Conservation (phyloP, 2,888 invertebrate genomes). For the Tachina fera region DNA sequence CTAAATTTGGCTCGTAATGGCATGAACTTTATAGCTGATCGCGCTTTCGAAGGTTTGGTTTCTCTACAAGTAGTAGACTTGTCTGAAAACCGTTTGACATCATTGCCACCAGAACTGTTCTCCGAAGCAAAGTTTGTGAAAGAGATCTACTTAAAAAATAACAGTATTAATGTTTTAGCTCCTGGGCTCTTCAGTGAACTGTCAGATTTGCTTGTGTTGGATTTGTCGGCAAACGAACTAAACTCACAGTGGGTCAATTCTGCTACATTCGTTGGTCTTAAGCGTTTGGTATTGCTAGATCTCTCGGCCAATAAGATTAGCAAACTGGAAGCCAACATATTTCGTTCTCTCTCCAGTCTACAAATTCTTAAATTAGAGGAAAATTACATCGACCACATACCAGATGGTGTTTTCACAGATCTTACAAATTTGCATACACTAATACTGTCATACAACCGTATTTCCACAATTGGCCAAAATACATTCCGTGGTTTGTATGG, state of each 20-base stretch:
- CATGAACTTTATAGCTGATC: conserved; percentile 93
- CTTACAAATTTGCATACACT: conserved; percentile 95
- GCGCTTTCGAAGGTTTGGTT: conserved; percentile 91
- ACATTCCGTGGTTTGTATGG: conserved; percentile 94
- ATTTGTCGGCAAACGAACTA: conserved; percentile 92
- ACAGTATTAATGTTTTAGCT: conserved; percentile 93
- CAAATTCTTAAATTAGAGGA: conserved; percentile 93
- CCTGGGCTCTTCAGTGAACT: conserved; percentile 93
- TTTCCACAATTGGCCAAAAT: conserved; percentile 91
- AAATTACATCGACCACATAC: conserved; percentile 92
- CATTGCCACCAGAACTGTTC: conserved; percentile 93
- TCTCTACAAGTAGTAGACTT: conserved; percentile 93
- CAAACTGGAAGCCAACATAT: conserved; percentile 92
- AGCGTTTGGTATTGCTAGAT: conserved; percentile 93
- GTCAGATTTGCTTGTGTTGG: conserved; percentile 90
- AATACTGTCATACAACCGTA: conserved; percentile 92
- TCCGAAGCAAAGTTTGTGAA: conserved; percentile 91
- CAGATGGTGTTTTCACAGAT: conserved; percentile 93
- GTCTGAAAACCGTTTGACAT: conserved; percentile 94
- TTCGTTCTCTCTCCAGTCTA: conserved; percentile 92
- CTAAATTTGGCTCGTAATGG: conserved; percentile 94
- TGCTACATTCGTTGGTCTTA: conserved; percentile 93
- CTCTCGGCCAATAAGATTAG: conserved; percentile 92
- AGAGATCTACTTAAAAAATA: conserved; percentile 95
- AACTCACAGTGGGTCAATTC: conserved; percentile 94